These are phyloP conservation scores for Xylocampa areola DNA, from an alignment of 2,888 invertebrate species.

Conservation along the genomic window DNA sequence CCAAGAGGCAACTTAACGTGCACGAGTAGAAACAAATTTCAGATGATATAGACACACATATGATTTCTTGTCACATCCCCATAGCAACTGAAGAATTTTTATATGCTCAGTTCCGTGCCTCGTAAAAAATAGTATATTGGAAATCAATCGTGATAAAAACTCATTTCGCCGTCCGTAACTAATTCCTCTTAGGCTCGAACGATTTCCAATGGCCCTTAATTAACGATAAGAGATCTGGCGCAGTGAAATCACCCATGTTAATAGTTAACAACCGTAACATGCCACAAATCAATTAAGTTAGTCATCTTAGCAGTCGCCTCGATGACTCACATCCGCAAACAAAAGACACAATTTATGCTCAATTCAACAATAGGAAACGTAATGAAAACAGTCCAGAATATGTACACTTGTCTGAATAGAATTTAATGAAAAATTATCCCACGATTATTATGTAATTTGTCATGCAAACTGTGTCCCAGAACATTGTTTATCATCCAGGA, in stretches of 20 bases:
- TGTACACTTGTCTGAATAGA: conserved; percentile 51
- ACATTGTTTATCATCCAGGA: conserved; percentile 44
- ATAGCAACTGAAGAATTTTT: too few species aligned
- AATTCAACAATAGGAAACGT: conserved; percentile 63
- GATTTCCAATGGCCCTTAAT: conserved; percentile 46
- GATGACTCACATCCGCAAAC: conserved; percentile 79
- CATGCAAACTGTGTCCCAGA: conserved; percentile 55
- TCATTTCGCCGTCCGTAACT: conserved; percentile 35
- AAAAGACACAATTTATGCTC: conserved; percentile 63
- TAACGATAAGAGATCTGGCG: conserved; percentile 58
- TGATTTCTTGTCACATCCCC: too few species aligned
- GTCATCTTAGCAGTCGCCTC: conserved; percentile 74
- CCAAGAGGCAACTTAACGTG: conserved; percentile 4
- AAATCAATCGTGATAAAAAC: conserved; percentile 29
- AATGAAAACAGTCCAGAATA: conserved; percentile 58
- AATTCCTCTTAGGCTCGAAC: conserved; percentile 38
- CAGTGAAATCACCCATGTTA: conserved; percentile 77
- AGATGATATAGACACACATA: conserved; percentile 10
- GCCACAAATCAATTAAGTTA: conserved; percentile 84
- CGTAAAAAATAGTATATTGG: conserved; percentile 8
- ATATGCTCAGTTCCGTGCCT: too few species aligned
- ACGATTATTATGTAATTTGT: conserved; percentile 49
- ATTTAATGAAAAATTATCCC: conserved; percentile 52
- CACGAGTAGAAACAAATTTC: conserved; percentile 13
- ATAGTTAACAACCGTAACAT: conserved; percentile 82